phyloP scores from a whole-genome alignment of 1,140 invertebrate species.

The Apocrypta bakeri region DNA sequence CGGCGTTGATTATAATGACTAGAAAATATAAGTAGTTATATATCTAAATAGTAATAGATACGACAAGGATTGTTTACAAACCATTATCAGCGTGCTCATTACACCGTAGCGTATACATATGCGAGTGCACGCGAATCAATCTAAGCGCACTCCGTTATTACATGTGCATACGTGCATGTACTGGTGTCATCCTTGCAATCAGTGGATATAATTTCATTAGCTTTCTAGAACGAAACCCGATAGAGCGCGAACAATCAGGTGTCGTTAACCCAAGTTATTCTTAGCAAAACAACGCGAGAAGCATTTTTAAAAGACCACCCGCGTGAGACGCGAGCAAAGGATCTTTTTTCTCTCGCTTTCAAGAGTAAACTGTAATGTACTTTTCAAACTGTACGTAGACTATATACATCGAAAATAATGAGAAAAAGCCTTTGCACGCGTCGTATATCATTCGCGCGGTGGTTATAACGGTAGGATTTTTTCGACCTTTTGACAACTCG shows the following conservation, averaged over 20 bases:
- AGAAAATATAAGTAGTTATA: not conserved
- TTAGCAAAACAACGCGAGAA: not conserved
- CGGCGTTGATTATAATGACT: too few relatives aligned
- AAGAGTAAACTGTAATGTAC: too few relatives aligned
- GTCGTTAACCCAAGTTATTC: constrained; percentile 17
- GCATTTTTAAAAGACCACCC: not conserved
- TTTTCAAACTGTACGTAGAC: too few relatives aligned
- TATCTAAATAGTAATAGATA: not conserved
- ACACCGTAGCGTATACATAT: too few relatives aligned
- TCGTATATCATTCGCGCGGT: too few relatives aligned
- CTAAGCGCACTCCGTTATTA: not conserved
- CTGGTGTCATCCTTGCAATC: not conserved
- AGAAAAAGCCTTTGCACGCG: too few relatives aligned
- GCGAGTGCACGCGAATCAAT: too few relatives aligned
- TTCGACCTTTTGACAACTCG: too few relatives aligned
- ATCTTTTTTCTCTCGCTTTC: not conserved
- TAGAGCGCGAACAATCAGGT: not conserved
- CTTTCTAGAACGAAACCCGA: not conserved
- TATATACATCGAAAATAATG: too few relatives aligned
- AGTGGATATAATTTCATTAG: not conserved
- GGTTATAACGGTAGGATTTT: too few relatives aligned
- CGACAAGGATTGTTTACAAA: not conserved
- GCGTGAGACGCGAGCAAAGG: not conserved
- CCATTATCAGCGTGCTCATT: not conserved
- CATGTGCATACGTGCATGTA: too few relatives aligned